Percentiles rank a stretch among this genome's conserved stretches.
These are phyloP conservation scores for Danio albolineatus DNA, from an alignment of 2,797 vertebrate species.

Conservation along the genomic window DNA sequence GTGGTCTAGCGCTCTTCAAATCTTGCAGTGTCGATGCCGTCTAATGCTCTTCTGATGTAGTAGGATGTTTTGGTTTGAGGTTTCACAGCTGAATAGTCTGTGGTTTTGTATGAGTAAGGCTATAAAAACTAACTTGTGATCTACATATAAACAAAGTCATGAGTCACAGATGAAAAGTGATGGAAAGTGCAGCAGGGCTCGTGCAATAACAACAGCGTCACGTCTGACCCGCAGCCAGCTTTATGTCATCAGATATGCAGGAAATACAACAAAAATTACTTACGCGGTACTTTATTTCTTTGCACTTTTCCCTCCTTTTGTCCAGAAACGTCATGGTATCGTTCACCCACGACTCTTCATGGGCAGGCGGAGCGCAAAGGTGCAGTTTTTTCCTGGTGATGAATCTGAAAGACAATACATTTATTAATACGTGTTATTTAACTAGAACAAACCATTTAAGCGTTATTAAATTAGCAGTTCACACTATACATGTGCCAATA, in stretches of 20 bases:
- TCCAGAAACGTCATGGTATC: slow-evolving; percentile 17
- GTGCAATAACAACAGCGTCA: background rate
- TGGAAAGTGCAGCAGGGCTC: background rate
- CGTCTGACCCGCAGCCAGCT: background rate
- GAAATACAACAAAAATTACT: background rate
- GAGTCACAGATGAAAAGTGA: background rate
- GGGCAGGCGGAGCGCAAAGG: slow-evolving; percentile 53
- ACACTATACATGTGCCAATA: background rate
- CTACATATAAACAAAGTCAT: background rate
- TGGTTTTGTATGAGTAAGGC: slow-evolving; percentile 29
- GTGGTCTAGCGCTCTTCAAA: background rate
- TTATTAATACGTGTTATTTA: background rate
- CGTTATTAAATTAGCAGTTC: background rate
- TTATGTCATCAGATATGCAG: background rate
- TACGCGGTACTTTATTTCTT: slow-evolving; percentile 32
- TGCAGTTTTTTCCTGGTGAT: slow-evolving; percentile 34
- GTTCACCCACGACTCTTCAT: slow-evolving; percentile 24
- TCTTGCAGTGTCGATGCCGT: too few species aligned
- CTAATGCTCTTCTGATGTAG: background rate
- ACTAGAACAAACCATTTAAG: background rate
- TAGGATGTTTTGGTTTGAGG: slow-evolving; percentile 43
- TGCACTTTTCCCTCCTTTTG: background rate
- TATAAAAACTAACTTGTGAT: background rate
- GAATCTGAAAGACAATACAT: slow-evolving; percentile 49
- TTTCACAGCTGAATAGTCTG: slow-evolving; percentile 19